Evolutionary conservation across 2,797 vertebrate species (phyloP), one percentile per base, ranked within the genome.

Genomic region (Sciurus vulgaris): DNA sequence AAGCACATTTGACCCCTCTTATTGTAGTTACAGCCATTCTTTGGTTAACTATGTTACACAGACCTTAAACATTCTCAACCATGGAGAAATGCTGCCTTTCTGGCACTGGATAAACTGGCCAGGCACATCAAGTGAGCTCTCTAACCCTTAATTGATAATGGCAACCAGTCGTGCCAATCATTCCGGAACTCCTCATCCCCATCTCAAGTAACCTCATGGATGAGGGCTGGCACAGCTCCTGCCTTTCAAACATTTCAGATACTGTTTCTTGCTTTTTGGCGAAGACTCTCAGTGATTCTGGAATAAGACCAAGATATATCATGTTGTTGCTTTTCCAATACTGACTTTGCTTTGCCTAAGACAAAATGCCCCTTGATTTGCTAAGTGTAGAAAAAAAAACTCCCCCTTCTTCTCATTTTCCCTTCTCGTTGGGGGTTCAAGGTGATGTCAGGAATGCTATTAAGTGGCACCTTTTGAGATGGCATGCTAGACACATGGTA

Each of bases 181-280:
- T 94, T 97, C 96, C 94, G 95, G 97, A 98, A 96, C 96, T 96
- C 97, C 92, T 98, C 96, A 95, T 95, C 96, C 92, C 91, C 83
- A 51, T 97, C 97, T 98, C 97, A 98, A 97, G 98, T 98, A 98
- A 97, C 98, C 51, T 95, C 89, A 94, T 93, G 96, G 97, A 97
- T 44, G 93, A 98, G 97, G 95, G 96, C 95, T 98, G 98, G 98
- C 98, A 97, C 83, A 70, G 94, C 3, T 94, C 49, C 91, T 96
- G 86, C 92, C 96, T 98, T 98, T 97, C 98, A 98, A 98, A 98
- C 98, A 98, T 98, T 98, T 98, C 98, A 98, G 98, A 98, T 98
- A 98, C 97, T 96, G 83, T 98, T 98, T 98, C 98, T 98, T 97
- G 88, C 93, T 98, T 98, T 98, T 97, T 98, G 98, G 98, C 97